Evolutionary conservation across 1,140 invertebrate genomes (phyloP).

Genomic region (Hyposmocoma kahamanoa): DNA sequence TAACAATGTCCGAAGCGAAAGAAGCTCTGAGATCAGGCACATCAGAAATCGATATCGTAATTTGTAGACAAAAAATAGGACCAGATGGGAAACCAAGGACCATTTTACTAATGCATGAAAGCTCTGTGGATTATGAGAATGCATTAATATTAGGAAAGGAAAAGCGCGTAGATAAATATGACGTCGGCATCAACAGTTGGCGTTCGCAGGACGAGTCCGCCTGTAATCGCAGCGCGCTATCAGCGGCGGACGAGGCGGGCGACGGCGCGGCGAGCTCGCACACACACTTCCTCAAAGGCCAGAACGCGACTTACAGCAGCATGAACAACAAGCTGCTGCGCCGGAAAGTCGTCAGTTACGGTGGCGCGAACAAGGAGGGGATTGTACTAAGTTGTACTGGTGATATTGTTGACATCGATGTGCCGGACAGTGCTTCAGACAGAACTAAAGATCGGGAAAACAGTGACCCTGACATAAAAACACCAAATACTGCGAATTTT

Average conservation of each 20-base stretch:
- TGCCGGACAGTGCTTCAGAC: constrained; percentile 42
- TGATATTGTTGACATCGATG: constrained; percentile 62
- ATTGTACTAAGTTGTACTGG: constrained; percentile 61
- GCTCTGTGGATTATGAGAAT: constrained; percentile 81
- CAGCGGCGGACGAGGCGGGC: constrained; percentile 52
- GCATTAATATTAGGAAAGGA: constrained; percentile 72
- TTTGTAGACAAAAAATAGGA: constrained; percentile 71
- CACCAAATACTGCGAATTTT: constrained; percentile 77
- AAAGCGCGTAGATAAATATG: constrained; percentile 57
- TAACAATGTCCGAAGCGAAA: constrained; percentile 84
- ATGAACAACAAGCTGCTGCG: constrained; percentile 75
- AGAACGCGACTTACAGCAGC: constrained; percentile 74
- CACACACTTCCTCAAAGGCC: constrained; percentile 76
- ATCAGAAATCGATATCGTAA: constrained; percentile 83
- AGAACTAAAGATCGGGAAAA: constrained; percentile 41
- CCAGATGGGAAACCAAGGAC: constrained; percentile 45
- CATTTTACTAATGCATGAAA: constrained; percentile 74
- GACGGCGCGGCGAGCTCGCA: constrained; percentile 58
- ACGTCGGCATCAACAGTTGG: constrained; percentile 55
- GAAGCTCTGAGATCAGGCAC: constrained; percentile 79
- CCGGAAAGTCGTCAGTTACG: constrained; percentile 72
- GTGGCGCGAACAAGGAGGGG: constrained; percentile 58
- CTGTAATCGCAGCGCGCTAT: constrained; percentile 61
- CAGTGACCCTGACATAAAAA: constrained; percentile 54
- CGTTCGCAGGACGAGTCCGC: constrained; percentile 52